phyloP scores from a whole-genome alignment of 23 tunicate genomes.

The Corella eumyota region DNA sequence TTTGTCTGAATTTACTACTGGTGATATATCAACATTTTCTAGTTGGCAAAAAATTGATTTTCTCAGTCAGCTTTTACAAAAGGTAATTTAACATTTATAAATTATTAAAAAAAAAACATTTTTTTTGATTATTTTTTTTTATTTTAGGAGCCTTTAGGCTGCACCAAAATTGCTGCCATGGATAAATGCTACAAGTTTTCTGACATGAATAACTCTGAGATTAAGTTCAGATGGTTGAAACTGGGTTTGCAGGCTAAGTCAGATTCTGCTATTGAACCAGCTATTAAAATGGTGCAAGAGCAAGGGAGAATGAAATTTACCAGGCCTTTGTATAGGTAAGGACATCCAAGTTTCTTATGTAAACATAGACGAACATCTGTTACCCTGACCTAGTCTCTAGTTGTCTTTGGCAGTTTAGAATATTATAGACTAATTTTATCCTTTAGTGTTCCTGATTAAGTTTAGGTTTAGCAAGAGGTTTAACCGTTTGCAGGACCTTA shows the following conservation, averaged over 20 bases:
- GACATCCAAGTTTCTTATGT: background rate
- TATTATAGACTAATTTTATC: background rate
- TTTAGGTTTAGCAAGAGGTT: too few species aligned
- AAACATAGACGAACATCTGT: too few species aligned
- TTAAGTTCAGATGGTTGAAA: conserved; percentile 80
- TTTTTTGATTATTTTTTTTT: background rate
- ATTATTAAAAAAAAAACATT: background rate
- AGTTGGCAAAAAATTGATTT: conserved; percentile 85
- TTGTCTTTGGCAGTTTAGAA: background rate
- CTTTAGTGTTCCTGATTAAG: background rate
- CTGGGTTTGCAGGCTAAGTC: conserved; percentile 66
- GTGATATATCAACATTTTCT: conserved; percentile 32
- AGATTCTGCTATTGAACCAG: conserved; percentile 45
- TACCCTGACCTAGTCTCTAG: background rate
- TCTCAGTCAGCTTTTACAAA: conserved; percentile 57
- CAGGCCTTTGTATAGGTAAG: conserved; percentile 86
- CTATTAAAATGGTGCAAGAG: conserved; percentile 70
- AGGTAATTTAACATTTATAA: conserved; percentile 17
- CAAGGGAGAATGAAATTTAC: conserved; percentile 98
- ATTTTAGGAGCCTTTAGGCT: conserved; percentile 53
- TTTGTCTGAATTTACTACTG: conserved; percentile 22
- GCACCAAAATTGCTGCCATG: conserved; percentile 34
- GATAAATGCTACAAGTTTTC: conserved; percentile 58
- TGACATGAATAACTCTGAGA: conserved; percentile 49
- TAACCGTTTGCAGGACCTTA: too few species aligned